Evolutionary conservation across 2,797 vertebrate genomes (phyloP), one percentile per base, ranked within the genome.

Genomic region (Euphonia xanthogaster): DNA sequence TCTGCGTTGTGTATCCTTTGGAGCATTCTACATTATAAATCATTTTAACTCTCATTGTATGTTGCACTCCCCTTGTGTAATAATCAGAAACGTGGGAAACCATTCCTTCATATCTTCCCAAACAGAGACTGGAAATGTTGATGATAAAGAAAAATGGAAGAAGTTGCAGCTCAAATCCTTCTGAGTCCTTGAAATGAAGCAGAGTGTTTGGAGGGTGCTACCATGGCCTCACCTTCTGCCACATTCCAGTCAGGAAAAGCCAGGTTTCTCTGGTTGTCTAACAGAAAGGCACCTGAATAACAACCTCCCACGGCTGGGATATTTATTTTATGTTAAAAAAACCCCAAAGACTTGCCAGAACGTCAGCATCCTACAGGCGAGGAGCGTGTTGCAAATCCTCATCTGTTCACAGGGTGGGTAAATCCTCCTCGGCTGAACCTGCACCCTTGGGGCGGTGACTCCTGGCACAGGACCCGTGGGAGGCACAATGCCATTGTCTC

Each of bases 41-140:
- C 75, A 88, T 72, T 89, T 77, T 77, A 91, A 91, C 54, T 58
- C 35, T 42, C 68, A 58, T 6, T 80, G 21, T 71, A 31, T 61
- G 25, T 53, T 28, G 30, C 2, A 6, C 42, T 96, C 45, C 75
- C 53, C 68, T 86, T 75, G 54, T 84, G 81, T 35, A 86, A 95
- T 73, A 71, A 81, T 45, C 75, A 53, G 68, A 50, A 91, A 95
- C 1, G 14, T 92, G 82, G 92, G 84, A 96, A 94, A 86, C 12
- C 20, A 13, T 83, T 68, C 66, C 62, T 74, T 92, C 22, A 1
- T 54, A 48, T 80, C 91, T 91, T 94, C 84, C 84, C 79, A 73
- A 78, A 75, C 5, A 79, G n/a, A 73, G 33, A 42, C 54, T 81
- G 50, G 66, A 83, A 91, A 76, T 31, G 6, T 35, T 12, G 14